These are phyloP conservation scores for Peromyscus attwateri DNA, from an alignment of 2,797 vertebrate species.

Conservation along the genomic window DNA sequence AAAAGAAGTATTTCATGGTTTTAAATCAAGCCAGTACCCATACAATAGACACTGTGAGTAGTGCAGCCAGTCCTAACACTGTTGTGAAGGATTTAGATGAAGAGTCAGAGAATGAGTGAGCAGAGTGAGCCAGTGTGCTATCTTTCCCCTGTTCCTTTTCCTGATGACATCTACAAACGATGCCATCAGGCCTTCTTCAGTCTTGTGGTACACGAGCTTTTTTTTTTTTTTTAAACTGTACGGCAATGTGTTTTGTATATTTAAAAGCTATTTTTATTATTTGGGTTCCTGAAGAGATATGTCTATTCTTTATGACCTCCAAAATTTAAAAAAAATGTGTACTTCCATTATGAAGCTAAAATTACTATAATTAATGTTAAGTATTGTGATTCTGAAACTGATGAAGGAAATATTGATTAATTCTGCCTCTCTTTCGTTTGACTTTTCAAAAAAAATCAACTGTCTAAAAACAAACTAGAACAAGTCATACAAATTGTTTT, in stretches of 20 bases:
- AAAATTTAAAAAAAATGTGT: background rate
- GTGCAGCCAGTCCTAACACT: background rate
- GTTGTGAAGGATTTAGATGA: background rate
- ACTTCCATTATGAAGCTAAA: slow-evolving; percentile 4
- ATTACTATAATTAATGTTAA: background rate
- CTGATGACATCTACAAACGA: background rate
- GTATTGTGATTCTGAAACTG: background rate
- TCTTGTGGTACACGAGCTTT: background rate
- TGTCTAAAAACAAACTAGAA: background rate
- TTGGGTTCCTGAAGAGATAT: background rate
- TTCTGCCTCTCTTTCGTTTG: background rate
- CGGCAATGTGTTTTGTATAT: background rate
- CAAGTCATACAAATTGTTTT: background rate
- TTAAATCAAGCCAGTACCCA: background rate
- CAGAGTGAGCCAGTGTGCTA: background rate
- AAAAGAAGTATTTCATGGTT: background rate
- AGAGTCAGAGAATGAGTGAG: background rate
- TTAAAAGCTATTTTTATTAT: background rate
- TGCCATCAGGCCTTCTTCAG: background rate
- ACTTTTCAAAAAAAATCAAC: background rate
- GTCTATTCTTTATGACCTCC: background rate
- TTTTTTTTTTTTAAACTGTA: background rate
- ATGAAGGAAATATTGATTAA: background rate
- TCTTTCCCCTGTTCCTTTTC: background rate
- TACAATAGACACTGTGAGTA: background rate